A percentile compares a stretch with the other conserved stretches of the same genome.
Conservation (phyloP, 2,113 vertebrate species). For the Nycticryphes semicollaris region DNA sequence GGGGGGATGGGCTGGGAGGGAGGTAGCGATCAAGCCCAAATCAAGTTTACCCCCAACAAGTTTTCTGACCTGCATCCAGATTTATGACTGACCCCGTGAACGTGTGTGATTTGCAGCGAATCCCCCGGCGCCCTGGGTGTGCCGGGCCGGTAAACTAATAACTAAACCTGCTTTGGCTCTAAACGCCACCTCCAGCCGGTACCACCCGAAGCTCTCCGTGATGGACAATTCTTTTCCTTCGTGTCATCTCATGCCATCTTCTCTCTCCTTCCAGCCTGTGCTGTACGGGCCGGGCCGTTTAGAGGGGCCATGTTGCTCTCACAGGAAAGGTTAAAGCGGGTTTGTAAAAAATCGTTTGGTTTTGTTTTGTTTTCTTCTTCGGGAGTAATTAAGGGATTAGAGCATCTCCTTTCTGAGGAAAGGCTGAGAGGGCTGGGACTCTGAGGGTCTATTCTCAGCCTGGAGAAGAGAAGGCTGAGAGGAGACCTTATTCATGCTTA, state of each 20-base stretch:
- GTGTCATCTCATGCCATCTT: neutral
- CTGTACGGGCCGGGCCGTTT: accelerated
- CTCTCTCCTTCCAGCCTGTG: accelerated
- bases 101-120: neutral
- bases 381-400: no score
- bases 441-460: no score
- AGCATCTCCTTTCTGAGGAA: no score
- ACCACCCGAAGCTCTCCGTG: neutral
- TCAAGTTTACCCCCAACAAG: neutral
- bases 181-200: neutral
- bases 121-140: neutral
- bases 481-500: no score
- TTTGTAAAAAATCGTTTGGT: no score
- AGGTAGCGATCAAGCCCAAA: neutral
- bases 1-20: no score
- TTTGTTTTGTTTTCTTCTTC: no score
- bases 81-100: neutral
- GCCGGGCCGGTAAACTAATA: neutral
- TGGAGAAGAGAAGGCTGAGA: no score
- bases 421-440: no score
- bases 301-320: neutral
- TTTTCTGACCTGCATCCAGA: neutral
- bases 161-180: accelerated
- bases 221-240: no score
- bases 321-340: accelerated